phyloP scores from a whole-genome alignment of 1,140 invertebrate genomes.

The Macrobrachium nipponense region DNA sequence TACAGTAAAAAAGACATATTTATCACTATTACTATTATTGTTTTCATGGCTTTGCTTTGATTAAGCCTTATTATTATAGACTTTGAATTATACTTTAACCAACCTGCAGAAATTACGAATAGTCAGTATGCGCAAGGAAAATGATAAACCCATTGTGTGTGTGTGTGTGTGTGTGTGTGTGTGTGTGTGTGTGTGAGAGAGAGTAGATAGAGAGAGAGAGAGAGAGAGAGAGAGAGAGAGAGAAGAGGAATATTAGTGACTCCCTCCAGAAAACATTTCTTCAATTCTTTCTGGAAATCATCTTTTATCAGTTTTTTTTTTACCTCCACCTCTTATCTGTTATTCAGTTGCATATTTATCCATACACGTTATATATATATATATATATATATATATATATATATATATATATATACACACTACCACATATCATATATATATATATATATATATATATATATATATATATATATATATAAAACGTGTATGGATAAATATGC shows the following conservation, averaged over 20 bases:
- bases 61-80: no score
- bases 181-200: no score
- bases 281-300: not conserved
- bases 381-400: no score
- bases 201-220: constrained; percentile 27
- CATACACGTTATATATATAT: not conserved
- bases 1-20: no score
- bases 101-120: no score
- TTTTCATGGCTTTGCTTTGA: no score
- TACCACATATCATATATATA: no score
- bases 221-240: constrained; percentile 16
- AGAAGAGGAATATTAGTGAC: not conserved
- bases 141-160: no score
- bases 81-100: no score
- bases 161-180: no score
- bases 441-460: constrained; percentile 2
- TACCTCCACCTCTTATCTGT: not conserved
- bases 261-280: no score
- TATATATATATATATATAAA: not conserved
- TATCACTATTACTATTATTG: no score
- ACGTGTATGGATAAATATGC: not conserved
- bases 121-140: not conserved
- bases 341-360: not conserved
- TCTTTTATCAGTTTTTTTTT: not conserved
- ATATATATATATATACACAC: constrained; percentile 29